Percentiles rank a stretch among this genome's conserved stretches.
Conservation (phyloP, 2,888 invertebrate genomes). For the Andrena marginata region DNA sequence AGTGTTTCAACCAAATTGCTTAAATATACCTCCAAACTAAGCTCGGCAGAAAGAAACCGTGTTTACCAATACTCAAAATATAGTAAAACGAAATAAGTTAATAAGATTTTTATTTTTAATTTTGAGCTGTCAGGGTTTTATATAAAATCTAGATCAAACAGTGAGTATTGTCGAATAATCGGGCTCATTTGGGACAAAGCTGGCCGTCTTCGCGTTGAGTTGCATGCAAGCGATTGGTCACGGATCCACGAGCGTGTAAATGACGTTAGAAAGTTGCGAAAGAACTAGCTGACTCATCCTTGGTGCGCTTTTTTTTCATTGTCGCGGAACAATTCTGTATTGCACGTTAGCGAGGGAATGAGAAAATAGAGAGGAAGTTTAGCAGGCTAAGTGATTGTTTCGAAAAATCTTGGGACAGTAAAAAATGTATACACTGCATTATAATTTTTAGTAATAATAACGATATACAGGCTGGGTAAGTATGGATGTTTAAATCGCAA, state of each 20-base stretch:
- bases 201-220: background rate
- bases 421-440: background rate
- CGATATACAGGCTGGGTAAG: background rate
- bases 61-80: too few species aligned
- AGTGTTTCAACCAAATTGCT: background rate
- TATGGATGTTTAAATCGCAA: too few species aligned
- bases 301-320: conserved; percentile 48
- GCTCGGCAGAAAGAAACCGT: too few species aligned
- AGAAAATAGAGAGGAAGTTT: conserved; percentile 17
- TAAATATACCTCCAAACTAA: too few species aligned
- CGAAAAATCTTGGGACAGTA: background rate
- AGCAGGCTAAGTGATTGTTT: background rate
- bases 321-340: conserved; percentile 31
- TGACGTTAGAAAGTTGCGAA: conserved; percentile 77
- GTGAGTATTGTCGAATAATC: conserved; percentile 3
- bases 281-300: conserved; percentile 74
- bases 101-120: too few species aligned
- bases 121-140: background rate
- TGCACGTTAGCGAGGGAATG: background rate
- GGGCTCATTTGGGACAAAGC: conserved; percentile 9
- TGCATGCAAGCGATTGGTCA: conserved; percentile 27
- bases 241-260: conserved; percentile 60
- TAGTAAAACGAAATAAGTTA: too few species aligned
- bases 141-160: background rate
- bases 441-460: background rate